Evolutionary conservation across 1,140 invertebrate species (phyloP).

Genomic region (Tetraneura akinire): DNA sequence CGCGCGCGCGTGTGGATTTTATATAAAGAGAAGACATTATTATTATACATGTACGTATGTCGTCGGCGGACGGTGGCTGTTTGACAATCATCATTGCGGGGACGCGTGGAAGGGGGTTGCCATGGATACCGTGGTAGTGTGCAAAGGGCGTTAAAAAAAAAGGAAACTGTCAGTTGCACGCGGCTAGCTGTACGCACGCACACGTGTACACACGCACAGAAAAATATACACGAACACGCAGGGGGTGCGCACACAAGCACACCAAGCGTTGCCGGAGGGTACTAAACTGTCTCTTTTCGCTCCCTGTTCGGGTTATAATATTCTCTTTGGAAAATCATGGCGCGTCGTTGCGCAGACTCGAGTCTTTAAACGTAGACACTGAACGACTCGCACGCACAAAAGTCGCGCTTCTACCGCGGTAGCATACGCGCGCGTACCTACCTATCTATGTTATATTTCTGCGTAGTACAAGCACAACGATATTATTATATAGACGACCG

Average conservation of each 20-base stretch:
- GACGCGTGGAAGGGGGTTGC: conserved; percentile 43
- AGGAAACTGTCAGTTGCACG: conserved; percentile 50
- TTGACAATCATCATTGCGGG: conserved; percentile 43
- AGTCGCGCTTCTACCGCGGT: too few relatives aligned
- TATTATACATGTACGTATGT: neutral
- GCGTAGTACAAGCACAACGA: too few relatives aligned
- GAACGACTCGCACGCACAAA: neutral
- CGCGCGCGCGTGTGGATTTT: neutral
- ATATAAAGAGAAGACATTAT: too few relatives aligned
- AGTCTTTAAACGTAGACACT: neutral
- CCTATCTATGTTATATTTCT: too few relatives aligned
- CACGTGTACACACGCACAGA: neutral
- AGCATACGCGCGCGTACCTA: too few relatives aligned
- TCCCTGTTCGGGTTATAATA: neutral
- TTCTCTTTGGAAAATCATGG: too few relatives aligned
- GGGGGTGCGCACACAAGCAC: neutral
- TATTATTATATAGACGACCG: too few relatives aligned
- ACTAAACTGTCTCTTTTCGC: conserved; percentile 40
- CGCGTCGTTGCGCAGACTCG: neutral
- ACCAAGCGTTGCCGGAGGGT: conserved; percentile 43
- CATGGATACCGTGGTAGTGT: conserved; percentile 42
- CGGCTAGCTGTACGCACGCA: neutral
- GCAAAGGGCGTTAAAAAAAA: conserved; percentile 51
- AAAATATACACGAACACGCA: neutral
- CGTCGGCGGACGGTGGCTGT: conserved; percentile 8